phyloP scores from a whole-genome alignment of 2,113 vertebrate species.

The Chunga burmeisteri region DNA sequence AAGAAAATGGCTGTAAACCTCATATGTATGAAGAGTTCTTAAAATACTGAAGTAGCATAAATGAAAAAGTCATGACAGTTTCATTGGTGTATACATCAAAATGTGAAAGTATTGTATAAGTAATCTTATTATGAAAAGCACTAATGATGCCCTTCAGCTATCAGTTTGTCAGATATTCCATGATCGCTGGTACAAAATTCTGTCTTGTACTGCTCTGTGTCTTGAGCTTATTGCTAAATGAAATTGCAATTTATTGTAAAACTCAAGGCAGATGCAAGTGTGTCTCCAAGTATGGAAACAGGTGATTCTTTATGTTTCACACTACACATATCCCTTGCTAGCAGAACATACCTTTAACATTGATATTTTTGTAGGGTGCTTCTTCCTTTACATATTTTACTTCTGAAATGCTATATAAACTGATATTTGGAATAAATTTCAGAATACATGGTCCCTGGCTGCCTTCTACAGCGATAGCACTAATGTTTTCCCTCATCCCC shows the following conservation, averaged over 20 bases:
- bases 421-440: not conserved
- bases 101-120: not conserved
- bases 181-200: not conserved
- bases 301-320: not conserved
- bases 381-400: not conserved
- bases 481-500: not conserved
- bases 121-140: not conserved
- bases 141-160: not conserved
- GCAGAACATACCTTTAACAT: not conserved
- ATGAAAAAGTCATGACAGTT: not conserved
- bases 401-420: not conserved
- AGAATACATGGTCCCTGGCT: not conserved
- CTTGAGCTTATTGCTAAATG: not conserved
- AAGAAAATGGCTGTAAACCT: not conserved
- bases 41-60: not conserved
- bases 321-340: not conserved
- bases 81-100: not conserved
- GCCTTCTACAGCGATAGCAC: not conserved
- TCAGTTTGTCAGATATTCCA: accelerated
- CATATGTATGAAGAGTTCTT: not conserved
- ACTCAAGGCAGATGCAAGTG: not conserved
- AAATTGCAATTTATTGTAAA: not conserved
- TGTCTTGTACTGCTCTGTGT: not conserved
- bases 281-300: not conserved
- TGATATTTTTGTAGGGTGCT: not conserved